Evolutionary conservation across 2,888 invertebrate genomes (phyloP).

Genomic region (Callosobruchus maculatus): DNA sequence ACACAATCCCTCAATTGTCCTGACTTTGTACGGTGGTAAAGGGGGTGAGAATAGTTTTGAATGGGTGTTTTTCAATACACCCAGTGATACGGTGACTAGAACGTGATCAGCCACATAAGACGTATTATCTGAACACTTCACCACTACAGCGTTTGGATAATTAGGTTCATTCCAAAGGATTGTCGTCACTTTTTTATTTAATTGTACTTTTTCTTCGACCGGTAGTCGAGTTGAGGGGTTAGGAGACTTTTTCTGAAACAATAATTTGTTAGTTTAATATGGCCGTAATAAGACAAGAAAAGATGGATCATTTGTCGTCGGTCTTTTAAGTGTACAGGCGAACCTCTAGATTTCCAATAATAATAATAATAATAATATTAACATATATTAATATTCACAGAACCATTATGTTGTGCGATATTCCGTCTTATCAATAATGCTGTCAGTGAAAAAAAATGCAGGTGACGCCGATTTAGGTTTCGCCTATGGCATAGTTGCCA

Average conservation of each 20-base stretch:
- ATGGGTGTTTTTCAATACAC: conserved; percentile 61
- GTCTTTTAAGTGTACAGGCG: too few species aligned
- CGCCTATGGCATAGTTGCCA: too few species aligned
- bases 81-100: conserved; percentile 66
- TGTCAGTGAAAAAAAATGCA: too few species aligned
- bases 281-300: too few species aligned
- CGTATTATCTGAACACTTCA: conserved; percentile 54
- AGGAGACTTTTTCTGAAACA: conserved; percentile 39
- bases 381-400: too few species aligned
- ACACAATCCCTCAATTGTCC: conserved; percentile 56
- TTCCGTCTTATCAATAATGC: too few species aligned
- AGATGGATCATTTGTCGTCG: too few species aligned
- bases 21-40: conserved; percentile 54
- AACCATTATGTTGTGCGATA: too few species aligned
- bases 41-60: conserved; percentile 55
- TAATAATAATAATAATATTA: too few species aligned
- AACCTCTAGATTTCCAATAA: too few species aligned
- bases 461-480: too few species aligned
- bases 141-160: conserved; percentile 25
- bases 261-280: conserved; percentile 1
- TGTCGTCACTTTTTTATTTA: conserved; percentile 41
- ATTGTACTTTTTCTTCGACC: conserved; percentile 38
- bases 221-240: conserved; percentile 29
- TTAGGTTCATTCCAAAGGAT: conserved; percentile 34
- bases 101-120: conserved; percentile 58